Conservation (phyloP, 2,888 invertebrate species). For the Ormia ochracea region DNA sequence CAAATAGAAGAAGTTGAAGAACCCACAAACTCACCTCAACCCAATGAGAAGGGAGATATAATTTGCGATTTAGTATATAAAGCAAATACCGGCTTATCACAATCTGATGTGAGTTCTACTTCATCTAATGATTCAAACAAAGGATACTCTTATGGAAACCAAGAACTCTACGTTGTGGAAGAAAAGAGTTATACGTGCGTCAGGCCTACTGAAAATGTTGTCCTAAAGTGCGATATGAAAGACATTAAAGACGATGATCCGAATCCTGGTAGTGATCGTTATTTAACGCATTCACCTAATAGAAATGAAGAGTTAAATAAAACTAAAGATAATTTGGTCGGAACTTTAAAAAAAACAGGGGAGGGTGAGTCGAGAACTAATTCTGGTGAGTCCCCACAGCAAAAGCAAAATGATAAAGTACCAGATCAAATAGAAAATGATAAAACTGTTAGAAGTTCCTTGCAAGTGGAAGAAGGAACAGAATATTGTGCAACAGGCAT, state of each 20-base stretch:
- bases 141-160: constrained; percentile 88
- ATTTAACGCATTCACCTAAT: constrained; percentile 61
- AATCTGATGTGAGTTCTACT: constrained; percentile 85
- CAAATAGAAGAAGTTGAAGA: constrained; percentile 73
- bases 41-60: constrained; percentile 47
- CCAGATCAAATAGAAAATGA: background rate
- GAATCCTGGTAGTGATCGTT: constrained; percentile 67
- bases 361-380: constrained; percentile 9
- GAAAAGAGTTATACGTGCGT: constrained; percentile 81
- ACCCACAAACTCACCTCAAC: constrained; percentile 52
- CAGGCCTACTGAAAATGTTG: constrained; percentile 63
- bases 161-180: constrained; percentile 85
- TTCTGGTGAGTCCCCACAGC: constrained; percentile 17
- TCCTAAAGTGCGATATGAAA: constrained; percentile 54
- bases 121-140: constrained; percentile 85
- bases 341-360: background rate
- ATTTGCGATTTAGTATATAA: constrained; percentile 14
- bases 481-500: too few species aligned
- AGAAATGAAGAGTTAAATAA: constrained; percentile 5
- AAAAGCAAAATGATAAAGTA: constrained; percentile 7
- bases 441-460: background rate
- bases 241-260: constrained; percentile 67
- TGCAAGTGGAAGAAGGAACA: background rate
- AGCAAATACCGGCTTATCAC: constrained; percentile 86
- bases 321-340: constrained; percentile 11